Percentiles rank a stretch among this genome's conserved stretches.
These are phyloP conservation scores for Tapera naevia DNA, from an alignment of 2,797 vertebrate genomes.

Conservation along the genomic window DNA sequence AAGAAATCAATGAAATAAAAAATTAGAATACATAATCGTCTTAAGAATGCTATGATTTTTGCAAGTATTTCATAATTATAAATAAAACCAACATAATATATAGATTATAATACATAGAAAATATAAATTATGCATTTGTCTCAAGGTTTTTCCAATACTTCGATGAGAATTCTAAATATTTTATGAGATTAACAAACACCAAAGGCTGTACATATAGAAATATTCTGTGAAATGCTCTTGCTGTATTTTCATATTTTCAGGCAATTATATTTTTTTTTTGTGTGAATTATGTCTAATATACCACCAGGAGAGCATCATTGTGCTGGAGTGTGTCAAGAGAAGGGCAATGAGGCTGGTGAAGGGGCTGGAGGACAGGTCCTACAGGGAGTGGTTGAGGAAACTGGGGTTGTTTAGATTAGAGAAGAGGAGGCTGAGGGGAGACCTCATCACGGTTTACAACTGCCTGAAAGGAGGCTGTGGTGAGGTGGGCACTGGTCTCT, in stretches of 20 bases:
- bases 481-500: no score
- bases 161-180: neutral
- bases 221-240: neutral
- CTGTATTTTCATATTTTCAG: neutral
- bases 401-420: no score
- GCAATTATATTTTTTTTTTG: neutral
- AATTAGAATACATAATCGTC: neutral
- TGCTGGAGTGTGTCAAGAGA: no score
- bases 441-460: no score
- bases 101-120: neutral
- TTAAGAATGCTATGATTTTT: neutral
- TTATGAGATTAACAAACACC: neutral
- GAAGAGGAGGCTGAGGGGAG: no score
- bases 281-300: neutral
- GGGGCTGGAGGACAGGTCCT: no score
- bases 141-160: neutral
- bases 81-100: neutral
- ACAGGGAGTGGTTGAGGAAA: no score
- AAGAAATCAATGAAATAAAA: neutral
- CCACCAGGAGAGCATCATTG: neutral
- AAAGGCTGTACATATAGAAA: neutral
- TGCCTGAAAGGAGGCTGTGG: no score
- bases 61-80: neutral
- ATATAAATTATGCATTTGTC: neutral
- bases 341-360: no score